Percentiles rank a stretch among this genome's conserved stretches.
phyloP scores from a whole-genome alignment of 1,140 invertebrate species.

The Teleogryllus occipitalis region DNA sequence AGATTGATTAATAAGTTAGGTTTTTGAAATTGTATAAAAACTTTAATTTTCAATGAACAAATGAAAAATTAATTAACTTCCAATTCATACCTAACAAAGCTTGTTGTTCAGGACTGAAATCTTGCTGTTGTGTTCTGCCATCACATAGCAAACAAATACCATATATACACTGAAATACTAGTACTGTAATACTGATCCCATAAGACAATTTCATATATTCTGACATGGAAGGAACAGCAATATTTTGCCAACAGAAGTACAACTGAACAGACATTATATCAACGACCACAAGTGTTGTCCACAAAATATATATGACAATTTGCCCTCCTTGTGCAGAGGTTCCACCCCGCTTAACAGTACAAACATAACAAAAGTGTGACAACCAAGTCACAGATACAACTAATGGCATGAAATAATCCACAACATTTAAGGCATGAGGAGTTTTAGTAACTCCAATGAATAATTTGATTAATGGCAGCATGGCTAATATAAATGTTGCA shows the following conservation, averaged over 20 bases:
- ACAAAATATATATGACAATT: constrained; percentile 52
- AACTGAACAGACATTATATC: constrained; percentile 47
- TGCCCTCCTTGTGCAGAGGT: constrained; percentile 53
- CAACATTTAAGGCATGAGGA: constrained; percentile 23
- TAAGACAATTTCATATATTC: constrained; percentile 32
- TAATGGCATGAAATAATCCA: constrained; percentile 59
- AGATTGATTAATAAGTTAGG: not conserved
- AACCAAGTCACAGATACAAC: constrained; percentile 66
- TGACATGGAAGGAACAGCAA: constrained; percentile 33
- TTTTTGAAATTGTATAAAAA: not conserved
- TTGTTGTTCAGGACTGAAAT: constrained; percentile 13
- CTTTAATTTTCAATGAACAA: not conserved
- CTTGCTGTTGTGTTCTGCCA: not conserved
- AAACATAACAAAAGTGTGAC: constrained; percentile 64
- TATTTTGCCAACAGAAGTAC: constrained; percentile 29
- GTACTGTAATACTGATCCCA: constrained; percentile 39
- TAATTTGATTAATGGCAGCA: not conserved
- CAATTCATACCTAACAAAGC: constrained; percentile 16
- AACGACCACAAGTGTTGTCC: constrained; percentile 53
- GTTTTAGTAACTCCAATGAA: not conserved
- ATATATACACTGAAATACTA: constrained; percentile 33
- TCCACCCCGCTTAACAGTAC: constrained; percentile 54
- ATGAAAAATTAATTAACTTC: not conserved
- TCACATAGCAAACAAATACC: constrained; percentile 5
- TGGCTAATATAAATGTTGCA: not conserved